These are phyloP conservation scores for Planiliza haematocheilus DNA, from an alignment of 2,113 vertebrate genomes.

Conservation along the genomic window DNA sequence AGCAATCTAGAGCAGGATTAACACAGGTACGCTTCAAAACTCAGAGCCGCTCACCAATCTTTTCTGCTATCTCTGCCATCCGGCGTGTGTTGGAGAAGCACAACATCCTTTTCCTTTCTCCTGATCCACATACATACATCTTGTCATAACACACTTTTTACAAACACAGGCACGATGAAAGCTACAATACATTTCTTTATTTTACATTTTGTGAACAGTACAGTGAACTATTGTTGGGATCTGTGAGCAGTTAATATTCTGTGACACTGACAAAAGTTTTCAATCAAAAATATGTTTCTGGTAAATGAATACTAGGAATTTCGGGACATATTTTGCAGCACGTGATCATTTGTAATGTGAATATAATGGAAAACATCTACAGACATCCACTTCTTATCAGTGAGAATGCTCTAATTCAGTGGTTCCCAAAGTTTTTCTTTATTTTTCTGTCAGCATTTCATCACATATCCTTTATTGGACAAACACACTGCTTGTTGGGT, in stretches of 20 bases:
- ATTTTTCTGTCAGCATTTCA: neutral
- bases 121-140: constrained; percentile 64
- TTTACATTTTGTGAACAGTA: constrained; percentile 15
- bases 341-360: neutral
- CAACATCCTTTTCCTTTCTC: constrained; percentile 63
- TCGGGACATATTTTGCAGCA: no score
- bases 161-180: constrained; percentile 17
- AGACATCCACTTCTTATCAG: neutral
- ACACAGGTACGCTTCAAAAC: constrained; percentile 83
- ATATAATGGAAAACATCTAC: neutral
- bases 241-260: neutral
- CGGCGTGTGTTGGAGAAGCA: constrained; percentile 63
- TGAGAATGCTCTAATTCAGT: constrained; percentile 3
- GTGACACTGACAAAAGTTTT: neutral
- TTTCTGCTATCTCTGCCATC: constrained; percentile 81
- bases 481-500: neutral
- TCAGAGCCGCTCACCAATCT: constrained; percentile 82
- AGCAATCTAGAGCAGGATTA: constrained; percentile 87
- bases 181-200: constrained; percentile 36
- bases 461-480: neutral
- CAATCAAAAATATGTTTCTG: no score
- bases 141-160: constrained; percentile 34
- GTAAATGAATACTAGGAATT: no score
- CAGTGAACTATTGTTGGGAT: neutral
- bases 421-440: neutral